Conservation (phyloP, 2,113 vertebrate species). For the Malurus cyaneus region DNA sequence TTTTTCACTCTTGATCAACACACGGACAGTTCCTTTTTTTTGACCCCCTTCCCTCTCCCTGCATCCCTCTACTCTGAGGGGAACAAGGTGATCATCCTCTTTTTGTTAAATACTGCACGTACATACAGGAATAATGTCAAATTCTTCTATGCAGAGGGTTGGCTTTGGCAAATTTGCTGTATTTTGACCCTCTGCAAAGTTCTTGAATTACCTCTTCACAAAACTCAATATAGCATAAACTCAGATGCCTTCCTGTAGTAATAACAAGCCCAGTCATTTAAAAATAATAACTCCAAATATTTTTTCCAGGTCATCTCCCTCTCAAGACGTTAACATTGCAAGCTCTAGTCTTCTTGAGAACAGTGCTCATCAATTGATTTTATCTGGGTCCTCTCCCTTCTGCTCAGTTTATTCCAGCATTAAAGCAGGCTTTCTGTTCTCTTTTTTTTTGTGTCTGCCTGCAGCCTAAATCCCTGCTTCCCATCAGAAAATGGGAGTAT, state of each 20-base stretch:
- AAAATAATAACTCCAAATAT: background rate
- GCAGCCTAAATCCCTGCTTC: background rate
- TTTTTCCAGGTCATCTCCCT: background rate
- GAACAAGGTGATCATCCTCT: background rate
- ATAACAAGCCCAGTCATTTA: background rate
- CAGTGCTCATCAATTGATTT: background rate
- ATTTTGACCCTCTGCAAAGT: background rate
- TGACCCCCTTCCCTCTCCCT: background rate
- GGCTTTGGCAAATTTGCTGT: background rate
- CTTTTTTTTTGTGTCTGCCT: background rate
- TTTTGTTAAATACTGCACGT: background rate
- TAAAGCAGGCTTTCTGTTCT: background rate
- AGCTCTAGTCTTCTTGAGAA: background rate
- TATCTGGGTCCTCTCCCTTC: background rate
- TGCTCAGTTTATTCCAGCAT: background rate
- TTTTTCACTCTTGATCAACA: background rate
- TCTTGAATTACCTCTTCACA: background rate
- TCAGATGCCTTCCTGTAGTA: background rate
- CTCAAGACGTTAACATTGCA: background rate
- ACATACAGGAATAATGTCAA: accelerated
- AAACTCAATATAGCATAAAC: background rate
- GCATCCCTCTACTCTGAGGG: background rate
- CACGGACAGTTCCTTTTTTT: background rate
- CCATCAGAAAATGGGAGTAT: background rate
- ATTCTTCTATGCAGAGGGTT: background rate